Conservation (phyloP, 2,888 invertebrate genomes). For the Nephrotoma guestfalica region DNA sequence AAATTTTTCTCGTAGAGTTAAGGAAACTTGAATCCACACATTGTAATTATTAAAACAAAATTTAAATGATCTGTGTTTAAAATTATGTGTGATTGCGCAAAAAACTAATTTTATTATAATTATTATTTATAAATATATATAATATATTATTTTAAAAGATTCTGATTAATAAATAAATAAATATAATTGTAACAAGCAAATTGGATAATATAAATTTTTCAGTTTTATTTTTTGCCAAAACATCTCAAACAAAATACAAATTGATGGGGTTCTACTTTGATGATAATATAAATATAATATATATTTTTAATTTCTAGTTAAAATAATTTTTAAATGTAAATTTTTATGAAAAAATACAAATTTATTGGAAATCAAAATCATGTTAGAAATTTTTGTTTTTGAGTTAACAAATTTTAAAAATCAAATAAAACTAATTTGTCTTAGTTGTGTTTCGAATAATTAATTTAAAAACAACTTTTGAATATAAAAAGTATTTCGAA, state of each 20-base stretch:
- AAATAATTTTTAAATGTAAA: constrained; percentile 2
- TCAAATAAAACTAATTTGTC: neutral
- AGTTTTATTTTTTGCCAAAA: neutral
- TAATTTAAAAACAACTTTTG: neutral
- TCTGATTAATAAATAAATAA: neutral
- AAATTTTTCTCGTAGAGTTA: neutral
- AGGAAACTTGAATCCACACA: neutral
- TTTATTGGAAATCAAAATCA: neutral
- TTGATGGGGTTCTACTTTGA: constrained; percentile 4
- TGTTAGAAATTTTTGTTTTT: neutral
- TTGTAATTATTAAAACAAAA: neutral
- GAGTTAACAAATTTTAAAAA: neutral
- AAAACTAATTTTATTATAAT: neutral
- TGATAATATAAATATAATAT: neutral
- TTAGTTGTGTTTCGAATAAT: constrained; percentile 5
- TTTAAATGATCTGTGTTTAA: neutral
- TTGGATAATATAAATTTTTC: neutral
- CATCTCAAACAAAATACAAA: neutral
- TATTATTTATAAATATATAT: neutral
- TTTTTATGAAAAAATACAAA: neutral
- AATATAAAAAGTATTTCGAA: constrained; percentile 32
- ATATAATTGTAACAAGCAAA: neutral
- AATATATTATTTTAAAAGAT: neutral
- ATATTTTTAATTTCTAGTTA: constrained; percentile 1
- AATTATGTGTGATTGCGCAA: neutral